Conservation (phyloP, 1,140 invertebrate species). For the Musca vetustissima region DNA sequence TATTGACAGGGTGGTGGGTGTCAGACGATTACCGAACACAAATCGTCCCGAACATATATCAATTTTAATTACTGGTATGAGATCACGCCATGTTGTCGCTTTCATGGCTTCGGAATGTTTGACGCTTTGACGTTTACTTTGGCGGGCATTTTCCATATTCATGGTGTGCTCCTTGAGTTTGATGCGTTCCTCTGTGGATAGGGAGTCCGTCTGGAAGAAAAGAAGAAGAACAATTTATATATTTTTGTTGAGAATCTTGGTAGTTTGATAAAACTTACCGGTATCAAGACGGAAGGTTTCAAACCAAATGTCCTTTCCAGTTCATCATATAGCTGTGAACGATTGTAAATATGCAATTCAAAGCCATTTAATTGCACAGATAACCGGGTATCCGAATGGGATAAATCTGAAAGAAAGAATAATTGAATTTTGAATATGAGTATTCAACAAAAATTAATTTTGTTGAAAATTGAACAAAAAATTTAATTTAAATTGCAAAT, state of each 20-base stretch:
- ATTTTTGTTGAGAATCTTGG: too few relatives aligned
- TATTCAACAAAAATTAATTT: too few relatives aligned
- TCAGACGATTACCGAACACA: conserved; percentile 94
- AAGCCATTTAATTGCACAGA: conserved; percentile 94
- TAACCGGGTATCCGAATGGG: conserved; percentile 91
- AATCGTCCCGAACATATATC: conserved; percentile 89
- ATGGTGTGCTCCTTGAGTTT: conserved; percentile 60
- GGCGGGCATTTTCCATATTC: conserved; percentile 64
- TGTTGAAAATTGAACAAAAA: too few relatives aligned
- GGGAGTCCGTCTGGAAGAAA: conserved; percentile 31
- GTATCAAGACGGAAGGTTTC: conserved; percentile 73
- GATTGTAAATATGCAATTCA: conserved; percentile 95
- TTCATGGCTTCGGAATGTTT: conserved; percentile 74
- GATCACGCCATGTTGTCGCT: conserved; percentile 88
- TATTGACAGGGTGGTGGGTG: conserved; percentile 90
- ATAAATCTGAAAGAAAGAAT: conserved; percentile 86
- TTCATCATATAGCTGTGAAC: conserved; percentile 83
- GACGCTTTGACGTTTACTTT: conserved; percentile 60
- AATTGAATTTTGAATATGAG: too few relatives aligned
- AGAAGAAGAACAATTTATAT: background rate
- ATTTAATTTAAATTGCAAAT: too few relatives aligned
- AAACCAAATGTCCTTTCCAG: conserved; percentile 89
- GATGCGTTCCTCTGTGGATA: conserved; percentile 45
- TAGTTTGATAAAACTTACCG: conserved; percentile 42
- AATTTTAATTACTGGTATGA: conserved; percentile 95